Base-by-base conservation (phyloP, 2,888 invertebrate genomes). In the Scaptodrosophila latifasciaeformis region DNA sequence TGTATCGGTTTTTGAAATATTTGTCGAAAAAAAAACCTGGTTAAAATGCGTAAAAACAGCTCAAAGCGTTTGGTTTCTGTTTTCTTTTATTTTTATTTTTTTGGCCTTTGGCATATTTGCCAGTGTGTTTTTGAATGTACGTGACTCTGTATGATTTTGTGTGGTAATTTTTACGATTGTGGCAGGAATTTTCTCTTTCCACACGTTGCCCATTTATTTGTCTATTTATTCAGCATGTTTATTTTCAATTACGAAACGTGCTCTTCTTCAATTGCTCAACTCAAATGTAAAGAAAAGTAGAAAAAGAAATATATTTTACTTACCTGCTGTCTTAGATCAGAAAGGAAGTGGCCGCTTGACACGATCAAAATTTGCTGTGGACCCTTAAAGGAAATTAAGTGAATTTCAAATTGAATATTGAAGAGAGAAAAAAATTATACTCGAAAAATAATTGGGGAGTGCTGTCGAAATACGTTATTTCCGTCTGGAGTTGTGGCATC, bases 61-160 rank as follows among this genome's bases (percentile, higher is more conserved):
- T 37, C 37, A 37, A 17, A 10, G 17, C 18, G 17, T 10, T 37
- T 35, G n/a, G 29, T 15, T 15, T 13, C 13, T 27, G 9, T 27
- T 27, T 27, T 5, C n/a, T n/a, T n/a, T n/a, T n/a, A n/a, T n/a
- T n/a, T n/a, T n/a, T n/a, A n/a, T n/a, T n/a, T n/a, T n/a, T n/a
- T 15, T 34, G 34, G 13, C 12, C 34, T 34, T n/a, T n/a, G n/a
- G n/a, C n/a, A n/a, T n/a, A n/a, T n/a, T n/a, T n/a, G n/a, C n/a
- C 24, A 17, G 15, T 37, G 10, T 9, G 17, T 17, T 37, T 17
- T 17, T 35, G 12, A 12, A 13, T 12, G 70, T 65, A 75, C 75
- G 79, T 75, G 75, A 79, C 79, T 72, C 45, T 70, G 39, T 70
- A 27, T 62, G 49, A 29, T 47, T 55, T n/a, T 58, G 62, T 71